Base-by-base conservation (phyloP, 92 coral and sea anemone genomes). In the Umimayanthus kanabou region DNA sequence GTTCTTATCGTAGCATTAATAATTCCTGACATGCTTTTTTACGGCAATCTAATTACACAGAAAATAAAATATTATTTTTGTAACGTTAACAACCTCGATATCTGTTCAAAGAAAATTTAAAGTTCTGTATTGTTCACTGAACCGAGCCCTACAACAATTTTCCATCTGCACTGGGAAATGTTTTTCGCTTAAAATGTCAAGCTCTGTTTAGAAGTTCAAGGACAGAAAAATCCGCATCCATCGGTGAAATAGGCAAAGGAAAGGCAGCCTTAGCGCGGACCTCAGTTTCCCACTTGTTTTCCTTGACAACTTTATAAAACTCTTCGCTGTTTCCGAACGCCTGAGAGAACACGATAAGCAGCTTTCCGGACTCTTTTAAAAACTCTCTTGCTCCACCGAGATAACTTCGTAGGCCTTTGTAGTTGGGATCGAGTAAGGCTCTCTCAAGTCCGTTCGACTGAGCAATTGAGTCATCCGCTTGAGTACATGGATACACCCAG, bases 401-500 rank as follows among this genome's bases (percentile, higher is more conserved):
- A 73, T 85, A 92, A 10, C 80, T 84, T 77, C 94, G 89, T 69
- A 92, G 77, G 28, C 94, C 89, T 28, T 86, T 74, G 29, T 92
- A 90, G 14, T 77, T 90, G 2, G 90, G 89, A 40, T 92, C 94
- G 39, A 88, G 89, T 50, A 91, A 80, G 13, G 91, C 91, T 71
- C 91, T 86, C 87, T 90, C 91, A 14, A 91, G 82, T 16, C 89
- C 88, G 30, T 84, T 79, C 4, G 85, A 83, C 73, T 81, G 70
- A 29, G 80, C 78, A 22, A 90, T 53, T 39, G 84, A 88, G 5
- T 80, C 74, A 10, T 85, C 85, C 6, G 70, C 84, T 1, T 85
- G 72, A 9, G 90, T 77, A 45, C 89, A 91, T 0, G 93, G 93
- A n/a, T 80, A 87, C 77, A 86, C 88, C 94, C 94, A 92, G 65